Conservation (phyloP, 2,888 invertebrate species). For the Drosophila sordidula region DNA sequence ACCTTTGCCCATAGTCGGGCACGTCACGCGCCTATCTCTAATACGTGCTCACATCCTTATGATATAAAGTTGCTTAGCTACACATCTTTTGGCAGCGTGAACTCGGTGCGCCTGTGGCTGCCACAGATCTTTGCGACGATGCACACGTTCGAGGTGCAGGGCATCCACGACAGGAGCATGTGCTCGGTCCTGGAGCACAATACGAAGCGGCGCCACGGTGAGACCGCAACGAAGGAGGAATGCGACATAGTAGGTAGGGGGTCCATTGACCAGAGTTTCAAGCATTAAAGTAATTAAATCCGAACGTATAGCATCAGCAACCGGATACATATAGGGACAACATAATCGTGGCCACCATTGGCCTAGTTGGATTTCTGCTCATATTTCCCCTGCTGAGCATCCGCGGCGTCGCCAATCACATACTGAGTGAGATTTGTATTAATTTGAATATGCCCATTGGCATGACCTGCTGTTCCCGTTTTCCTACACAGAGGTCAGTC, state of each 20-base stretch:
- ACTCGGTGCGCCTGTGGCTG: slow-evolving; percentile 93
- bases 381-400: slow-evolving; percentile 57
- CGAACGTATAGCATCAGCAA: slow-evolving; percentile 37
- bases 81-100: slow-evolving; percentile 86
- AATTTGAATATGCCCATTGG: background rate
- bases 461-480: background rate
- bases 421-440: slow-evolving; percentile 65
- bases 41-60: no score
- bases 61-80: background rate
- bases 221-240: slow-evolving; percentile 24
- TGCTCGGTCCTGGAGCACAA: slow-evolving; percentile 76
- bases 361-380: slow-evolving; percentile 50
- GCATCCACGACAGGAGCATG: slow-evolving; percentile 54
- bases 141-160: slow-evolving; percentile 83
- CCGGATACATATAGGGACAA: slow-evolving; percentile 57
- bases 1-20: background rate
- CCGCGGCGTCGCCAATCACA: slow-evolving; percentile 41
- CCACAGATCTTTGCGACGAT: slow-evolving; percentile 93
- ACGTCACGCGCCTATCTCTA: no score
- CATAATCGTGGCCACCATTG: slow-evolving; percentile 58
- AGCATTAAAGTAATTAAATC: slow-evolving; percentile 55
- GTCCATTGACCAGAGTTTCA: slow-evolving; percentile 22
- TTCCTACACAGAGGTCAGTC: slow-evolving; percentile 79
- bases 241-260: slow-evolving; percentile 67
- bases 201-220: slow-evolving; percentile 5